Evolutionary conservation across 2,113 vertebrate genomes (phyloP).

Genomic region (Bubo blakistoni): DNA sequence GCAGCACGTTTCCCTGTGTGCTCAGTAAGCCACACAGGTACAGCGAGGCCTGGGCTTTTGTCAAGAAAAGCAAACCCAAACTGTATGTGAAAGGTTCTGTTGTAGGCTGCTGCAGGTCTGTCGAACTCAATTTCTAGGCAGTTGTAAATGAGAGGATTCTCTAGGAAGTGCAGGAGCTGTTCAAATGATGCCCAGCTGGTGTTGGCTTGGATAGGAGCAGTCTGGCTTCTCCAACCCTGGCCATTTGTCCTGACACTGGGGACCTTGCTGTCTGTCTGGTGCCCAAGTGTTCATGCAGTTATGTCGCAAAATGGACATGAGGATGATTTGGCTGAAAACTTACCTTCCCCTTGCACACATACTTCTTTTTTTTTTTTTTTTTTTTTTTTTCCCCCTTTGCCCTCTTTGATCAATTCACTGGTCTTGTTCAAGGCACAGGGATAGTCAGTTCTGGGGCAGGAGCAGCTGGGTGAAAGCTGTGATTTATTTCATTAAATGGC

Average conservation of each 20-base stretch:
- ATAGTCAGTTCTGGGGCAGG: background rate
- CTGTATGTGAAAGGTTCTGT: background rate
- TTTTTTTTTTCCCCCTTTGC: background rate
- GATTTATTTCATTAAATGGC: background rate
- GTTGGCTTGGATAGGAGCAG: background rate
- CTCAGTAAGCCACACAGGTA: background rate
- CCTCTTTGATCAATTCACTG: background rate
- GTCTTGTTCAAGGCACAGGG: background rate
- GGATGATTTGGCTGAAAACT: background rate
- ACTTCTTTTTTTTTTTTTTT: no score
- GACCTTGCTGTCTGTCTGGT: background rate
- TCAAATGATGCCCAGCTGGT: background rate
- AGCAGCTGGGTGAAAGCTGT: background rate
- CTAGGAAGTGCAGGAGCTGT: background rate
- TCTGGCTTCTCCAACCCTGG: background rate
- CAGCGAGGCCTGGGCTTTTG: background rate
- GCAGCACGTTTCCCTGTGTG: background rate
- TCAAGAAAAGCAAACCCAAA: background rate
- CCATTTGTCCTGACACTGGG: background rate
- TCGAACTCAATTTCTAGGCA: background rate
- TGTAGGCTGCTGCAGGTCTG: background rate
- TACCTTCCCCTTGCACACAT: background rate
- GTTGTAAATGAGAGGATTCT: background rate
- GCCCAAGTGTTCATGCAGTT: background rate
- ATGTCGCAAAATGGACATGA: fast-evolving